Base-by-base conservation (phyloP, 2,888 invertebrate species). In the Ormyrus thymus region DNA sequence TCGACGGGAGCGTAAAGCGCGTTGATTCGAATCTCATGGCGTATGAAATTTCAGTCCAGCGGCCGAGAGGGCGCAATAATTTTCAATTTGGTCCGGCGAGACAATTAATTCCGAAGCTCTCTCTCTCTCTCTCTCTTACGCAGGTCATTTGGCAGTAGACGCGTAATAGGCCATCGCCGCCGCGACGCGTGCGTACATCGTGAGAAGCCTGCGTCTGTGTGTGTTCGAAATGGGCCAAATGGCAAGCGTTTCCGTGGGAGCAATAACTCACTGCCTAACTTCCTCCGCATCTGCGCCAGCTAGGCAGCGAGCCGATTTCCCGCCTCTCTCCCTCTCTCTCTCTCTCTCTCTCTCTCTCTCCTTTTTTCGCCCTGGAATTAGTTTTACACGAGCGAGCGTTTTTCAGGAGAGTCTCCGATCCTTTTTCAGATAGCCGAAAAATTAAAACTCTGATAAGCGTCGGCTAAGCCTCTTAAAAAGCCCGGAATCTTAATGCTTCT, bases 281-380 rank as follows among this genome's bases (percentile, higher is more conserved):
- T 84, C 84, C 83, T 84, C 78, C 80, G 81, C 86, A 85, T 86
- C 86, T 86, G 85, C 83, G 82, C 79, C 45, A n/a, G 62, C 55
- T 5, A 45, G 55, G 56, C 56, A 15, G 29, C 69, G 45, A 64
- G 51, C 29, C 29, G 46, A 45, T 78, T 78, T 78, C 62, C 73
- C 62, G 74, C 55, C 71, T 43, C 65, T n/a, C 0, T 10, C 10
- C 15, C n/a, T 50, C 15, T 13, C 48, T 43, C 7, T 61, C 13
- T 6, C 55, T 53, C 66, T 43, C 45, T 65, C n/a, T n/a, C 50
- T 13, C 48, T 43, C n/a, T 61, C 13, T 6, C 55, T 53, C 66
- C 45, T 65, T 29, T 43, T 50, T 10, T 7, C 53, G 51, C 65
- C 65, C 3, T 51, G 15, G 46, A 66, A 66, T 66, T 66, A 66